Conservation (phyloP, 30 jellyfish, hydroid and myxozoan species). For the Cassiopea xamachana region DNA sequence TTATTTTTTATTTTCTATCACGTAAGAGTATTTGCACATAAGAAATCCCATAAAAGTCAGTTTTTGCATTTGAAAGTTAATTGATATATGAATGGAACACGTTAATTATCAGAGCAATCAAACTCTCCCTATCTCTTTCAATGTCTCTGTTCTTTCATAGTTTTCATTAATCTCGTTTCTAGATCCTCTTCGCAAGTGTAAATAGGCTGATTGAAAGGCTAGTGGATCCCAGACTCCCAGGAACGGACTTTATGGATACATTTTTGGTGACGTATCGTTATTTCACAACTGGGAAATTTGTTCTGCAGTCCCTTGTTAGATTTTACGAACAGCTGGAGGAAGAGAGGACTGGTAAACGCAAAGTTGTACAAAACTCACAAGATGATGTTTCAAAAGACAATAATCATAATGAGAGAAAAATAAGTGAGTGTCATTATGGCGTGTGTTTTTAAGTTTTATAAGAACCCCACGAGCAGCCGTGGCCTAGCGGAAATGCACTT, state of each 20-base stretch:
- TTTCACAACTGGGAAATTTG: constrained; percentile 79
- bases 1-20: too few relatives aligned
- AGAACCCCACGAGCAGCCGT: too few relatives aligned
- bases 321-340: constrained; percentile 75
- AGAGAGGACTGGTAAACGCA: constrained; percentile 37
- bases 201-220: constrained; percentile 91
- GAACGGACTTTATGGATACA: constrained; percentile 95
- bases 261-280: constrained; percentile 88
- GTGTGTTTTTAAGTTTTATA: too few relatives aligned
- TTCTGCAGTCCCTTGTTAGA: constrained; percentile 71
- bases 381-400: background rate
- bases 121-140: too few relatives aligned
- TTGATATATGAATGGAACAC: too few relatives aligned
- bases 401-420: background rate
- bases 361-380: background rate
- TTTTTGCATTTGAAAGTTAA: too few relatives aligned
- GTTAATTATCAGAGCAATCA: too few relatives aligned
- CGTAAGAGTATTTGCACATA: too few relatives aligned
- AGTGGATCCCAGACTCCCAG: constrained; percentile 97
- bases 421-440: constrained; percentile 2
- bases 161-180: constrained; percentile 15
- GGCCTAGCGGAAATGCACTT: too few relatives aligned
- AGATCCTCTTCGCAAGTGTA: constrained; percentile 92
- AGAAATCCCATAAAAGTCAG: too few relatives aligned
- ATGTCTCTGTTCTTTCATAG: too few relatives aligned